Conservation (phyloP, 1,140 invertebrate genomes). For the Vanessa tameamea region DNA sequence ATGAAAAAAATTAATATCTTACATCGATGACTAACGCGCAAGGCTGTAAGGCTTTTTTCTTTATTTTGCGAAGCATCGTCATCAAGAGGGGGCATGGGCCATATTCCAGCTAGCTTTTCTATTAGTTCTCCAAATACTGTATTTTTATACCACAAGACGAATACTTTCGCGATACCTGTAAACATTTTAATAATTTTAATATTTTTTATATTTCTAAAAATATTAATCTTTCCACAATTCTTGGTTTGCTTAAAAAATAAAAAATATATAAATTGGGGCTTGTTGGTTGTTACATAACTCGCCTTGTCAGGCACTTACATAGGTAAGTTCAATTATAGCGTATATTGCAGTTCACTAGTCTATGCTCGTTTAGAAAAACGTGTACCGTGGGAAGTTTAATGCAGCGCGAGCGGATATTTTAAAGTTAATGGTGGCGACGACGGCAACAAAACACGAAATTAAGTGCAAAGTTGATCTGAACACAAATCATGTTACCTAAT, state of each 20-base stretch:
- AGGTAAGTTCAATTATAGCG: conserved; percentile 6
- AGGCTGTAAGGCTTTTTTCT: conserved; percentile 54
- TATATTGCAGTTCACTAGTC: neutral
- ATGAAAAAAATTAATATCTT: conserved; percentile 25
- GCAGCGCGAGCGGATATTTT: neutral
- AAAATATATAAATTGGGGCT: neutral
- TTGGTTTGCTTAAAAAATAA: neutral
- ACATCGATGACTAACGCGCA: conserved; percentile 64
- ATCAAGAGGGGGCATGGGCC: conserved; percentile 64
- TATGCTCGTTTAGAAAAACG: conserved; percentile 9
- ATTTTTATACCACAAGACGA: conserved; percentile 68
- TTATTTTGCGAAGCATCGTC: conserved; percentile 57
- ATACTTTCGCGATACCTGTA: conserved; percentile 66
- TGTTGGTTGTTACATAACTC: neutral
- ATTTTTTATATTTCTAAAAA: neutral
- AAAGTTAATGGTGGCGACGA: neutral
- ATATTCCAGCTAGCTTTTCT: conserved; percentile 63
- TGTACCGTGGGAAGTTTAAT: conserved; percentile 1
- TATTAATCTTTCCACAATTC: neutral
- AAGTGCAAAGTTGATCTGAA: neutral
- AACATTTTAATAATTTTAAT: conserved; percentile 14
- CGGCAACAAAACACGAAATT: neutral
- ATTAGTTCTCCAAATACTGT: conserved; percentile 63
- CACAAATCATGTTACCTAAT: conserved; percentile 16
- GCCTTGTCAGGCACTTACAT: neutral